phyloP scores from a whole-genome alignment of 2,888 invertebrate species.

The Eristalis tenax region DNA sequence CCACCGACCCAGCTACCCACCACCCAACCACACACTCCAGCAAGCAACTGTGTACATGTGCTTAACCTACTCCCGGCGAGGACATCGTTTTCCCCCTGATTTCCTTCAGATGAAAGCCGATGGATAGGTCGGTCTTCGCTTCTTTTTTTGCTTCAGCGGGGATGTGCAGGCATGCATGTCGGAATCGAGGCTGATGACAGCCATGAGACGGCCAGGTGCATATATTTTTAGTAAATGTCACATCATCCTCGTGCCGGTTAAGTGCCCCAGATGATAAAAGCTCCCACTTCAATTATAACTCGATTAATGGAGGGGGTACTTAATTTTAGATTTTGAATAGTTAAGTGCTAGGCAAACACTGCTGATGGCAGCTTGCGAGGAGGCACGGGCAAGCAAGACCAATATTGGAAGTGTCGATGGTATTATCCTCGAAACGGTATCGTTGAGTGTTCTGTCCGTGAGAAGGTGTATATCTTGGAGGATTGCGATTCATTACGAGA shows the following conservation, averaged over 20 bases:
- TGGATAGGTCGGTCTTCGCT: conserved; percentile 4
- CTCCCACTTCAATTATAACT: conserved; percentile 46
- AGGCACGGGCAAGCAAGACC: background rate
- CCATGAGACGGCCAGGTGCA: conserved; percentile 46
- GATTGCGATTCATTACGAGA: too few species aligned
- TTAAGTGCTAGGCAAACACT: conserved; percentile 42
- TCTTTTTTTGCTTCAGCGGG: background rate
- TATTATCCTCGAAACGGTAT: background rate
- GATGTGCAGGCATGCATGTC: background rate
- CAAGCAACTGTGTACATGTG: conserved; percentile 23
- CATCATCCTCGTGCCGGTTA: conserved; percentile 24
- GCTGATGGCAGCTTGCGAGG: conserved; percentile 2
- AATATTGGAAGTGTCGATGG: background rate
- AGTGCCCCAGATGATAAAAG: conserved; percentile 31
- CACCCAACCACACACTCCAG: background rate
- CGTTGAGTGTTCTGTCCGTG: background rate
- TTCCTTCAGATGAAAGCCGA: conserved; percentile 36
- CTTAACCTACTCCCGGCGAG: conserved; percentile 65
- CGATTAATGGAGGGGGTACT: conserved; percentile 16
- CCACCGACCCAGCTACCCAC: too few species aligned
- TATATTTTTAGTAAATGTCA: conserved; percentile 38
- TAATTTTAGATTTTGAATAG: conserved; percentile 53
- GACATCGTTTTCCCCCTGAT: conserved; percentile 30
- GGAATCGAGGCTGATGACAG: conserved; percentile 2
- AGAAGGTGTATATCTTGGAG: too few species aligned